A percentile compares a stretch with the other conserved stretches of the same genome.
phyloP scores from a whole-genome alignment of 2,888 invertebrate genomes.

The Punctoribates punctum region DNA sequence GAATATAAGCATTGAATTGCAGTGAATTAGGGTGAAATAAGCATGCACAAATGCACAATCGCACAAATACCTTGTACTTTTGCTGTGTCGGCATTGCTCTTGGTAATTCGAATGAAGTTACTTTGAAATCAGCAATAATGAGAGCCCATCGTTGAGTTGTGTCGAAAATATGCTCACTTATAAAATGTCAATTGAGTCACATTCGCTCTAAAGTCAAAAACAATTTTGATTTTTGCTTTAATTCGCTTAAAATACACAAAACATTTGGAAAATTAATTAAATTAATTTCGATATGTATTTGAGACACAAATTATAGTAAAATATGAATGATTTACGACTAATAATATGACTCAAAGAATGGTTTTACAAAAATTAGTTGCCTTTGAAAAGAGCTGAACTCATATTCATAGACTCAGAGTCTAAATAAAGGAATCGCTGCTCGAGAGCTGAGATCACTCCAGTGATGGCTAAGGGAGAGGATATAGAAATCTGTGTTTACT shows the following conservation, averaged over 20 bases:
- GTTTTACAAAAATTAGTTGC: neutral
- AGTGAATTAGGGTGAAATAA: no score
- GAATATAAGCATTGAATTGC: no score
- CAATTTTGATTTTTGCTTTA: no score
- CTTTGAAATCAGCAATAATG: neutral
- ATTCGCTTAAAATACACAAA: no score
- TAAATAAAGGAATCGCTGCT: conserved; percentile 6
- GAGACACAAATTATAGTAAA: neutral
- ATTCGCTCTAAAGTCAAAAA: no score
- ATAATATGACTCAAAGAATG: neutral
- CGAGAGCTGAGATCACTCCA: neutral
- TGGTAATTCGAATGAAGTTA: neutral
- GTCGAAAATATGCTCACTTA: no score
- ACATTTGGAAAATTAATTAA: no score
- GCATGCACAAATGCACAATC: no score
- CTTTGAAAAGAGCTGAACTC: neutral
- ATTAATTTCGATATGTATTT: no score
- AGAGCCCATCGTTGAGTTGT: no score
- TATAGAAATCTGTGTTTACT: neutral
- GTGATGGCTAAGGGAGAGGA: neutral
- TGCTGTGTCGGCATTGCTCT: conserved; percentile 19
- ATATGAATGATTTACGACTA: neutral
- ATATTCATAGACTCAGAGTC: neutral
- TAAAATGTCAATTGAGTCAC: no score
- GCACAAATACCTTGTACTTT: conserved; percentile 27